Base-by-base conservation (phyloP, 2,888 invertebrate species). In the Lasioglossum marginatum region DNA sequence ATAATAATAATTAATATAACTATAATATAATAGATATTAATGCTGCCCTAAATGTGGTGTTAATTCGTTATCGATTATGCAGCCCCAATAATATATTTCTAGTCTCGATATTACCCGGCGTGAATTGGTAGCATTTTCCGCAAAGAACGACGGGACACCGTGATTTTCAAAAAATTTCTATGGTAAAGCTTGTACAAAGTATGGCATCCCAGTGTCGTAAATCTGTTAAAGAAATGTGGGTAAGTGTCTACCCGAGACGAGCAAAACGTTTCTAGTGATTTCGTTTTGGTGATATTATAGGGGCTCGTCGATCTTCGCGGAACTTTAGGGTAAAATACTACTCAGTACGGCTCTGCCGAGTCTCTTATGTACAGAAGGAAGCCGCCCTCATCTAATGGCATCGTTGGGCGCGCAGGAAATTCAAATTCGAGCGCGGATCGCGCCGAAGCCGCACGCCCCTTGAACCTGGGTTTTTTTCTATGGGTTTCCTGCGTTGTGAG, bases 1-100 rank as follows among this genome's bases (percentile, higher is more conserved):
- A 87, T 90, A 82, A 87, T 90, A 88, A 88, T 91, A 92, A 92
- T 89, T 70, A 88, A 89, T 89, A 92, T 90, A 91, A 91, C 90
- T 88, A 90, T 91, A 88, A 89, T 89, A 91, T 92, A 92, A 92
- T 93, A 92, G 91, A 89, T 90, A 93, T 94, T 93, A 93, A 94
- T 94, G 89, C 92, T 94, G 93, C 90, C 63, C 93, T 93, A 93
- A 92, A 91, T 91, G 92, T 91, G 93, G 92, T 93, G 93, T 91
- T 91, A 87, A 87, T 89, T 86, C 86, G 85, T 88, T 90, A 88
- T 88, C 84, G 84, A 90, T 91, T 91, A 91, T 91, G 90, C 91
- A 88, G 87, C 86, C 86, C 87, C 82, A 77, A 83, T 80, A 87
- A 86, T 86, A 82, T 81, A 87, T 86, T 77, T 83, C 84, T 87